Percentiles rank a stretch among this genome's conserved stretches.
Conservation (phyloP, 2,113 vertebrate genomes). For the Oncorhynchus clarkii region DNA sequence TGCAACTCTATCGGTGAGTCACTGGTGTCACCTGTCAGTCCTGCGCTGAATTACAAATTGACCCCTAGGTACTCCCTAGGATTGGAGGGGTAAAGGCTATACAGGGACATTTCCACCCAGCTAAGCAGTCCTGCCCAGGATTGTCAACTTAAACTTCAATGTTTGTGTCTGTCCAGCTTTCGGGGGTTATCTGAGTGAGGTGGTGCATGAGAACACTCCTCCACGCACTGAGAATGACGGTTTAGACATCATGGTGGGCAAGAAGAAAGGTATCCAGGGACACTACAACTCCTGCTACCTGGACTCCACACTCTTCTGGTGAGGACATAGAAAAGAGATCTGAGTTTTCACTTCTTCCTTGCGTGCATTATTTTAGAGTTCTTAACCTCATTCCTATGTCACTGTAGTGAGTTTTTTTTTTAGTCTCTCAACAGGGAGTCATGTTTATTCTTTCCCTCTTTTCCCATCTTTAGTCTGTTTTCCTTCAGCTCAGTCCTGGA, state of each 20-base stretch:
- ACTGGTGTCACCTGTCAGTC: not conserved
- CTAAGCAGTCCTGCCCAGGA: not conserved
- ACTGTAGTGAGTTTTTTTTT: too few relatives aligned
- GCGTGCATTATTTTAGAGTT: too few relatives aligned
- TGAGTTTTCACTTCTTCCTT: too few relatives aligned
- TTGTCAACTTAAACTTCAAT: not conserved
- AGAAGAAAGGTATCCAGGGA: slow-evolving; percentile 99
- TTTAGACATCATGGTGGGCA: slow-evolving; percentile 95
- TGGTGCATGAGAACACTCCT: slow-evolving; percentile 96
- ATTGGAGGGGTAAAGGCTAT: too few relatives aligned
- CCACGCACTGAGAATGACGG: slow-evolving; percentile 96
- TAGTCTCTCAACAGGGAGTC: too few relatives aligned
- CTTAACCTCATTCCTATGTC: too few relatives aligned
- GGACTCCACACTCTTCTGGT: slow-evolving; percentile 99
- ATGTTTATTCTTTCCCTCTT: not conserved
- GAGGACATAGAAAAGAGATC: slow-evolving; percentile 47
- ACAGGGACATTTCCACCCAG: too few relatives aligned
- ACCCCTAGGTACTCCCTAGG: not conserved
- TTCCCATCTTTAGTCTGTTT: slow-evolving; percentile 81
- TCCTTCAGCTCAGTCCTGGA: slow-evolving; percentile 97
- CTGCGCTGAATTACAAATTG: not conserved
- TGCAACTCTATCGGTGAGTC: slow-evolving; percentile 95
- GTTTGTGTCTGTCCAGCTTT: slow-evolving; percentile 79
- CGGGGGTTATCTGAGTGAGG: slow-evolving; percentile 95
- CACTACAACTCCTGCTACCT: slow-evolving; percentile 99